These are phyloP conservation scores for Elysia crispata DNA, from an alignment of 2,888 invertebrate genomes.

Conservation along the genomic window DNA sequence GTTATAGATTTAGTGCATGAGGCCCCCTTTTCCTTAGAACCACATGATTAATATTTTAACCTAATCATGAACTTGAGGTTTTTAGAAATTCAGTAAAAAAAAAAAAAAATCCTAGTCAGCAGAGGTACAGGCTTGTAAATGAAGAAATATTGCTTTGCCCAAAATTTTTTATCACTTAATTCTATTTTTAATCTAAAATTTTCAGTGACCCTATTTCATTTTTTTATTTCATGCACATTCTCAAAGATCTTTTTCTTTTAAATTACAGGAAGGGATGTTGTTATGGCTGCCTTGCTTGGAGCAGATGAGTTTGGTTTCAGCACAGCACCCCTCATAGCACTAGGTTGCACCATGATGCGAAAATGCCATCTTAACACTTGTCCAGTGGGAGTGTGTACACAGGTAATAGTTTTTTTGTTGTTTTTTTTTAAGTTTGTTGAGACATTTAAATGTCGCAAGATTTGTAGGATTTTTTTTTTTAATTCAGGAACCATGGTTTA, in stretches of 20 bases:
- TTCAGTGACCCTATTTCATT: neutral
- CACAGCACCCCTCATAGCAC: conserved; percentile 96
- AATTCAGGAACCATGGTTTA: neutral
- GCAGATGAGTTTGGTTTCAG: conserved; percentile 99
- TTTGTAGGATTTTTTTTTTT: neutral
- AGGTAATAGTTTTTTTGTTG: conserved; percentile 80
- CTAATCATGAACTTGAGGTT: no score
- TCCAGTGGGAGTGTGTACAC: conserved; percentile 99
- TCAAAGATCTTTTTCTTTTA: neutral
- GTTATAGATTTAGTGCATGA: no score
- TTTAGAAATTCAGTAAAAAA: no score
- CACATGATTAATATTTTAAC: no score
- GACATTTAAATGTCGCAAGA: neutral
- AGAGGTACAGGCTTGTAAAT: no score
- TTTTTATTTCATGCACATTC: neutral
- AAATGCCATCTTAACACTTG: conserved; percentile 99
- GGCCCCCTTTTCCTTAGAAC: no score
- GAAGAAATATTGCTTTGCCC: no score
- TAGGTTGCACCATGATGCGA: conserved; percentile 99
- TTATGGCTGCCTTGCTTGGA: conserved; percentile 95
- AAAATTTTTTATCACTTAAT: neutral
- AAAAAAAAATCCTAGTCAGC: no score
- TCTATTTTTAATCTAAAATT: neutral
- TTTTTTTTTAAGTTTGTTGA: no score
- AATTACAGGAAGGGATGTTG: conserved; percentile 89